A percentile compares a stretch with the other conserved stretches of the same genome.
Conservation (phyloP, 2,888 invertebrate species). For the Archaeoteleia sp. region DNA sequence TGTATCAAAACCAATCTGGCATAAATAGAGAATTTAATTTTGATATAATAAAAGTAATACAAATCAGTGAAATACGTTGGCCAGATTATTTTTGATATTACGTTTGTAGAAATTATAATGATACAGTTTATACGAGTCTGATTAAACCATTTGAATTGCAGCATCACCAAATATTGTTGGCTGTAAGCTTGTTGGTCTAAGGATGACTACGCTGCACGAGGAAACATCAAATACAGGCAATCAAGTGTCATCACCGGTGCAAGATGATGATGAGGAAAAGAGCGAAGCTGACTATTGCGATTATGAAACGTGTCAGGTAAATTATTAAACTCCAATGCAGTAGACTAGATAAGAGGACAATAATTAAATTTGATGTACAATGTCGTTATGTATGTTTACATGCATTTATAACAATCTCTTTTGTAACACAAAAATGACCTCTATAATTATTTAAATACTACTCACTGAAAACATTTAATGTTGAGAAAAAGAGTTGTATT, state of each 20-base stretch:
- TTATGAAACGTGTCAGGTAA: slow-evolving; percentile 71
- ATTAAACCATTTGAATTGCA: slow-evolving; percentile 74
- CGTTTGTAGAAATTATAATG: slow-evolving; percentile 2
- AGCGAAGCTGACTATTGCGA: slow-evolving; percentile 71
- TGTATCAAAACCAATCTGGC: background rate
- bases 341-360: no score
- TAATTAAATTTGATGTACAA: no score
- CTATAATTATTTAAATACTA: no score
- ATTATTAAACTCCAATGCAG: slow-evolving; percentile 1
- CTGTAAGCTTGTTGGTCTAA: slow-evolving; percentile 87
- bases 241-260: slow-evolving; percentile 64
- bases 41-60: no score
- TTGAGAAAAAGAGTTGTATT: no score
- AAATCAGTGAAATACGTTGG: no score
- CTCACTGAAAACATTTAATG: no score
- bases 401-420: no score
- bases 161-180: slow-evolving; percentile 87
- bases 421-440: no score
- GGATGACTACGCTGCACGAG: slow-evolving; percentile 95
- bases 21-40: no score
- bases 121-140: no score
- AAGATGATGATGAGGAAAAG: slow-evolving; percentile 71
- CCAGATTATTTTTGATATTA: slow-evolving; percentile 6
- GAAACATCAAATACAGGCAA: slow-evolving; percentile 77
- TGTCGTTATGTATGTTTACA: no score